Evolutionary conservation across 2,113 vertebrate genomes (phyloP).

Genomic region (Pogonocichla stellata): DNA sequence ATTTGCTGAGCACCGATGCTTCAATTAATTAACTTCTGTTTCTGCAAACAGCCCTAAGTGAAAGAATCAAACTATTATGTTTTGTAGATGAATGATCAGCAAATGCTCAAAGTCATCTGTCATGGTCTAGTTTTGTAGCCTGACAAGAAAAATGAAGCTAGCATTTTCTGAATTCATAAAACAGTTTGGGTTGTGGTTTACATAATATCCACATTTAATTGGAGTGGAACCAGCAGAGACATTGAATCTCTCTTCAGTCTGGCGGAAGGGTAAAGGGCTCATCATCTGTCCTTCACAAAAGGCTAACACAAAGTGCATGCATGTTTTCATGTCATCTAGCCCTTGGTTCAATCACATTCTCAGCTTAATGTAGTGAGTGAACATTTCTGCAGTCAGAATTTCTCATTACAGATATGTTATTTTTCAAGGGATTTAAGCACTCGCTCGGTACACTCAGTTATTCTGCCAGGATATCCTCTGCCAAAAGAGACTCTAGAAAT

Average conservation of each 20-base stretch:
- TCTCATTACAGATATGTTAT: not conserved
- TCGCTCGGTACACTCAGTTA: not conserved
- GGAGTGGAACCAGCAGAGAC: constrained; percentile 31
- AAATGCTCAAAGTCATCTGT: constrained; percentile 74
- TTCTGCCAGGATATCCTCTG: not conserved
- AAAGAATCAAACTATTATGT: constrained; percentile 74
- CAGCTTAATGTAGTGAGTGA: not conserved
- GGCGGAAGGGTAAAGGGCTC: constrained; percentile 26
- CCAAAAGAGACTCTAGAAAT: not conserved
- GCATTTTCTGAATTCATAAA: constrained; percentile 72
- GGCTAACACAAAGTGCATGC: not conserved
- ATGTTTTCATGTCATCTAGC: not conserved
- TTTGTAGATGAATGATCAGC: constrained; percentile 79
- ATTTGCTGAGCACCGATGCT: constrained; percentile 37
- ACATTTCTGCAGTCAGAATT: not conserved
- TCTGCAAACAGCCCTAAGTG: constrained; percentile 73
- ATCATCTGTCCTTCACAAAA: constrained; percentile 48
- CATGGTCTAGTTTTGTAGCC: constrained; percentile 73
- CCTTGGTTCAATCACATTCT: not conserved
- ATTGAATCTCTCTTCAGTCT: constrained; percentile 1
- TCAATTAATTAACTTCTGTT: constrained; percentile 77
- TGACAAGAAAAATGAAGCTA: constrained; percentile 74
- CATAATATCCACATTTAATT: constrained; percentile 68
- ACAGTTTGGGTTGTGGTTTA: constrained; percentile 47
- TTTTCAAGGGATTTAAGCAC: not conserved